Evolutionary conservation across 2,113 vertebrate genomes (phyloP), one percentile per base, ranked within the genome.

Genomic region (Propithecus coquereli): DNA sequence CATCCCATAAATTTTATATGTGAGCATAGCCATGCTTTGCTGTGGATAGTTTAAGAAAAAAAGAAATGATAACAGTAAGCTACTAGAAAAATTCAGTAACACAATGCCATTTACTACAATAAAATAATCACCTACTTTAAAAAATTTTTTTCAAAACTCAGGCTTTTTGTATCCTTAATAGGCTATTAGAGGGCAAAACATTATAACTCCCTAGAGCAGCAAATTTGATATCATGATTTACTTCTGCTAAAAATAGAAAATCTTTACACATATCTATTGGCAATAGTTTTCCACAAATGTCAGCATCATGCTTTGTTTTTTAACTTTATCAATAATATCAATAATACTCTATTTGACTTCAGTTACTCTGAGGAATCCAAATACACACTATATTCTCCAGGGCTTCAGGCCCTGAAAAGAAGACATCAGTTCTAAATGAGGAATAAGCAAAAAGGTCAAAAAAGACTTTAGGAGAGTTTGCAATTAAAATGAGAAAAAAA

Each of bases 211-310:
- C 87, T 70, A 87, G 97, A 97, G 91, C 71, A 61, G 0, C 63
- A 98, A 87, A 66, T 82, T 95, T 45, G 96, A 87, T 85, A 89
- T 93, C 92, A 96, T 92, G 92, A 37, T 84, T 97, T 94, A 66
- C 40, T 82, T 90, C 50, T 91, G 93, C 90, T 96, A 95, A 98
- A 98, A 97, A 94, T 96, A 98, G 95, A 97, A 98, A 97, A 98
- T 96, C 96, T 97, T 97, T 98, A 92, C 73, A 81, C 50, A 92
- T 87, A 68, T 89, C 90, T 97, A 34, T 93, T 97, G 94, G 90
- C 90, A 95, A 45, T 45, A 57, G 82, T 92, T 82, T 91, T 97
- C 68, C 91, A 97, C 94, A 98, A 97, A 97, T 97, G 89, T 97
- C 96, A 97, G 96, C 43, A 79, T 2, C 81, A 81, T 3, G 59